Evolutionary conservation across 2,888 invertebrate genomes (phyloP).

Genomic region (Notodonta dromedarius): DNA sequence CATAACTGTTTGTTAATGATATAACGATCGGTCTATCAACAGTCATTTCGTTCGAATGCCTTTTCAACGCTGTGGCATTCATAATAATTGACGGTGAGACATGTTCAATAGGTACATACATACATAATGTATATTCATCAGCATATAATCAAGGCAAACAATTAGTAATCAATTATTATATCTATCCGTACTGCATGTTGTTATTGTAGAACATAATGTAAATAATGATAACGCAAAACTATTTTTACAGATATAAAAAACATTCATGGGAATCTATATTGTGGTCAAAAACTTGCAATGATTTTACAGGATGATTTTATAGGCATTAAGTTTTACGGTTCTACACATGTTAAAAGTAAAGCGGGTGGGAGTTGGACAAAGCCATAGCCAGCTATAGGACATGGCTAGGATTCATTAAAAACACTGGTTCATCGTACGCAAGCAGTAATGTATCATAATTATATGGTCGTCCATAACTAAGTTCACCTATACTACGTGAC

Average conservation of each 20-base stretch:
- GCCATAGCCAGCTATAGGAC: background rate
- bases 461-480: background rate
- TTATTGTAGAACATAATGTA: background rate
- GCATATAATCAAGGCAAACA: constrained; percentile 12
- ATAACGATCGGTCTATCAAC: constrained; percentile 49
- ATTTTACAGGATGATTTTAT: too few relatives aligned
- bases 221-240: background rate
- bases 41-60: constrained; percentile 42
- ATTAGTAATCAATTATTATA: constrained; percentile 12
- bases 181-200: background rate
- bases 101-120: constrained; percentile 19
- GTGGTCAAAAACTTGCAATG: too few relatives aligned
- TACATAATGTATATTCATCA: constrained; percentile 24
- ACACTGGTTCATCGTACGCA: background rate
- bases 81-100: constrained; percentile 31
- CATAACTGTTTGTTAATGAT: constrained; percentile 53
- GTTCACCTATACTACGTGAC: background rate
- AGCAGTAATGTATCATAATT: background rate
- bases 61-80: constrained; percentile 40
- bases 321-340: too few relatives aligned
- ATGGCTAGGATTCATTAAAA: background rate
- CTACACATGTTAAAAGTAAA: too few relatives aligned
- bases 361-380: background rate
- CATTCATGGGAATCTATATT: too few relatives aligned
- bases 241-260: too few relatives aligned